Conservation (phyloP, 1,140 invertebrate genomes). For the Triops longicaudatus region DNA sequence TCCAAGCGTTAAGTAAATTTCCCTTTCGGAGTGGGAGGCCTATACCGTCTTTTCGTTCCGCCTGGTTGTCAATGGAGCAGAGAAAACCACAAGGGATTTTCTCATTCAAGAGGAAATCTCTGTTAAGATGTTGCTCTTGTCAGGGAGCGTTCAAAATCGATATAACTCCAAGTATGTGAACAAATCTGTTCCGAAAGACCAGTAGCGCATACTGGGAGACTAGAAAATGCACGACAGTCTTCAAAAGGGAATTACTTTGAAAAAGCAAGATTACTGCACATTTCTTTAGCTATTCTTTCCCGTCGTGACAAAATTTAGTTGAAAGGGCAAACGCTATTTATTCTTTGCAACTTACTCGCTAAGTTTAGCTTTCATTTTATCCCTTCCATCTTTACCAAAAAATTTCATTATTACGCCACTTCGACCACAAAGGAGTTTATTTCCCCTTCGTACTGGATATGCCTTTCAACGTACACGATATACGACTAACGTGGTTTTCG, state of each 20-base stretch:
- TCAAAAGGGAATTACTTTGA: too few species aligned
- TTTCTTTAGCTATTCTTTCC: too few species aligned
- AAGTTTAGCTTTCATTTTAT: too few species aligned
- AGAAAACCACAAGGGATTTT: background rate
- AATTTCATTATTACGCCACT: too few species aligned
- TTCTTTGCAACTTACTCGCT: background rate
- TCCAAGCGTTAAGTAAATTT: background rate
- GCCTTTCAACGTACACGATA: too few species aligned
- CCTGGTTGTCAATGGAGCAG: background rate
- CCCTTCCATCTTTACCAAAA: too few species aligned
- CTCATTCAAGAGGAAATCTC: background rate
- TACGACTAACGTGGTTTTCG: too few species aligned
- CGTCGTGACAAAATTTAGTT: too few species aligned
- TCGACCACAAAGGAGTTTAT: too few species aligned
- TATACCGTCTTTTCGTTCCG: background rate
- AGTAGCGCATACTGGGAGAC: background rate
- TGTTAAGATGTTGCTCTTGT: slow-evolving; percentile 1
- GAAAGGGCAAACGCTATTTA: slow-evolving; percentile 9
- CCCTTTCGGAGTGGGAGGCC: background rate
- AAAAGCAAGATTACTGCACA: background rate
- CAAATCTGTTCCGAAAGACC: background rate
- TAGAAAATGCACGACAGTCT: background rate
- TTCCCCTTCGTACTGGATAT: too few species aligned
- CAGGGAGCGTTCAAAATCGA: background rate
- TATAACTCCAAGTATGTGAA: slow-evolving; percentile 4